phyloP scores from a whole-genome alignment of 2,113 vertebrate species.

The Archocentrus centrarchus region DNA sequence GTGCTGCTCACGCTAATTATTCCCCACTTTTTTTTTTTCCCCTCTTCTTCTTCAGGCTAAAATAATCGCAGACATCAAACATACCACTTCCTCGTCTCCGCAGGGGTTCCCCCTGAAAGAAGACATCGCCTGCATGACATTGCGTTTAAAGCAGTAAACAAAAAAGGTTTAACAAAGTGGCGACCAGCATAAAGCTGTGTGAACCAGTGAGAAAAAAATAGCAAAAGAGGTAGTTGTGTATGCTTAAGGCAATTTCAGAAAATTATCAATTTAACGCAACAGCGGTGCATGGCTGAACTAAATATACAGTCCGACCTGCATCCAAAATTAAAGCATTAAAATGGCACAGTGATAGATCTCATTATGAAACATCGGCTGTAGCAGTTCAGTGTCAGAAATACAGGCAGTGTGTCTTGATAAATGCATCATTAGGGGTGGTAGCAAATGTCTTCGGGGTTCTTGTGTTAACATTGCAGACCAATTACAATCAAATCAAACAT shows the following conservation, averaged over 20 bases:
- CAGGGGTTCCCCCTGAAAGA: not conserved
- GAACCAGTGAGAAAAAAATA: not conserved
- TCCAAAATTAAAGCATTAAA: constrained; percentile 33
- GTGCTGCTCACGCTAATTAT: constrained; percentile 4
- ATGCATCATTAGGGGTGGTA: constrained; percentile 46
- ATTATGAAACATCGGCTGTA: not conserved
- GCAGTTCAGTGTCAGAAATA: constrained; percentile 5
- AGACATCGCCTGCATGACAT: constrained; percentile 7
- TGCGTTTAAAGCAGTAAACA: constrained; percentile 15
- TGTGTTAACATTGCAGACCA: constrained; percentile 54
- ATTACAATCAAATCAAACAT: constrained; percentile 61
- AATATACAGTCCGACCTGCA: not conserved
- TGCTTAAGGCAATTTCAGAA: not conserved
- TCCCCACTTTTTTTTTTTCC: not conserved
- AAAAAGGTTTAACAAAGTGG: not conserved
- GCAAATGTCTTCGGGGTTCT: constrained; percentile 61
- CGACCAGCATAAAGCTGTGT: not conserved
- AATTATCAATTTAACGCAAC: not conserved
- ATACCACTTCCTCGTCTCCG: not conserved
- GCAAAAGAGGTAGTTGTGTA: not conserved
- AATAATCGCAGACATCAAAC: constrained; percentile 14
- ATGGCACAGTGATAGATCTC: not conserved
- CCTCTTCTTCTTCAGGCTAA: not conserved
- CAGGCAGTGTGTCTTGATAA: constrained; percentile 43
- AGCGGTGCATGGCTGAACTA: not conserved